Evolutionary conservation across 2,797 vertebrate species (phyloP), one percentile per base, ranked within the genome.

Genomic region (Esox lucius): DNA sequence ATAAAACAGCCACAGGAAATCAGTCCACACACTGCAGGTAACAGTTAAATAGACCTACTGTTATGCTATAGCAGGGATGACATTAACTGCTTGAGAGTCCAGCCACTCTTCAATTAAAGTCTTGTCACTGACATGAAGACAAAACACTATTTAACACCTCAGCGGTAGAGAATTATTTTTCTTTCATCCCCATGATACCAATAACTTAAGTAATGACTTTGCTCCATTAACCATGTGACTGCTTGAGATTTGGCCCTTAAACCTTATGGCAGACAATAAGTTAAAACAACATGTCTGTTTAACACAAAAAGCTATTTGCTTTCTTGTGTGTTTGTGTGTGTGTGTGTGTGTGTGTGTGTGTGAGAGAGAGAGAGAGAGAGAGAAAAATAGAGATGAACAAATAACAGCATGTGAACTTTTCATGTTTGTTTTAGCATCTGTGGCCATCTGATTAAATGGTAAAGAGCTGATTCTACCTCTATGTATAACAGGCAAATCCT

Each of bases 171-270:
- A 49, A 51, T 72, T 1, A 53, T 70, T 39, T 51, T 71, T 28
- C 75, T 76, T 80, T 76, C 71, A 76, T 80, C 66, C 31, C 73
- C 19, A 66, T 75, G 69, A 76, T 48, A 49, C 49, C 66, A 26
- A 67, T 62, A 64, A 64, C 46, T 64, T 17, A 17, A 70, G 59
- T 56, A 28, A 71, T 73, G 71, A 73, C 64, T 72, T 79, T 26
- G 39, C 46, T 71, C 31, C 49, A 68, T 67, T 16, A 49, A 31
- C 53, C n/a, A 48, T 33, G 28, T 48, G 48, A 28, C 48, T 26
- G 62, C 35, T 31, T 33, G 35, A 39, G 19, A 31, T 67, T 67
- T 39, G 31, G 33, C 65, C 16, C 17, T 22, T 67, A 17, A 19
- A 33, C 31, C 4, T 33, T 33, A 26, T 65, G 62, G n/a, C 42